These are phyloP conservation scores for Noctua janthe DNA, from an alignment of 2,888 invertebrate genomes.

Conservation along the genomic window DNA sequence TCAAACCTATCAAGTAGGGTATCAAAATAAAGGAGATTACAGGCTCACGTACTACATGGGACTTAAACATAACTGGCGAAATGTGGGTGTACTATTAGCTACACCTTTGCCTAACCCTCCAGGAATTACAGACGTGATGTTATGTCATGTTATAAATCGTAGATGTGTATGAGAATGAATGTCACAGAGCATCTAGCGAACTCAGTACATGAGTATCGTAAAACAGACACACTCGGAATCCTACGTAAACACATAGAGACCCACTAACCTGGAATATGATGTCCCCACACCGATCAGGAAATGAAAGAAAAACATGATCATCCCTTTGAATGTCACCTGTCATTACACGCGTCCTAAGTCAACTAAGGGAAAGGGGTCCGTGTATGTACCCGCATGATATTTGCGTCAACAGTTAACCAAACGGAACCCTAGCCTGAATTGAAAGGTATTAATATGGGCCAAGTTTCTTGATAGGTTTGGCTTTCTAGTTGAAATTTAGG, in stretches of 20 bases:
- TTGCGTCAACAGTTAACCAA: constrained; percentile 14
- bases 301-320: constrained; percentile 43
- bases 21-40: too few relatives aligned
- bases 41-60: too few relatives aligned
- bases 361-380: constrained; percentile 44
- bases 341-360: constrained; percentile 51
- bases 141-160: not conserved
- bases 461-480: constrained; percentile 3
- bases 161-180: not conserved
- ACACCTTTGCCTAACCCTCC: too few relatives aligned
- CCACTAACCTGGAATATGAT: not conserved
- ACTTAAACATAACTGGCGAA: too few relatives aligned
- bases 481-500: not conserved
- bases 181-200: not conserved
- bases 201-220: not conserved
- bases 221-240: not conserved
- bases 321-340: constrained; percentile 38
- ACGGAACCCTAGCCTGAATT: constrained; percentile 2
- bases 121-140: too few relatives aligned
- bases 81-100: too few relatives aligned
- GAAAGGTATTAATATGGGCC: constrained; percentile 9
- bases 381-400: constrained; percentile 2
- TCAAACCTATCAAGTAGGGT: too few relatives aligned
- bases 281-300: constrained; percentile 15
- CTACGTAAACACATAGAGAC: not conserved